These are phyloP conservation scores for Dermochelys coriacea DNA, from an alignment of 2,797 vertebrate species.

Conservation along the genomic window DNA sequence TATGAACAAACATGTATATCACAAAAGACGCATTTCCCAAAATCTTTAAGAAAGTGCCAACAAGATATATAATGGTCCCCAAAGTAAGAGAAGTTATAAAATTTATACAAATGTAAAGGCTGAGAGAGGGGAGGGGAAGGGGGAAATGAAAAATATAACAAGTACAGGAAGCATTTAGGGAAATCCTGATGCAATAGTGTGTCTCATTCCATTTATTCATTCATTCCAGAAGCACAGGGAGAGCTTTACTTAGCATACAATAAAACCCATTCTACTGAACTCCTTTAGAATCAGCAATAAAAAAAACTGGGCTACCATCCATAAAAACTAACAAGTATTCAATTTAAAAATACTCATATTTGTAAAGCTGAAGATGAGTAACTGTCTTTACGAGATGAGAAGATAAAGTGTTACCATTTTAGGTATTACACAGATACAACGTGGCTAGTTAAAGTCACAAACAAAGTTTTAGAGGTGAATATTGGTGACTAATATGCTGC, in stretches of 20 bases:
- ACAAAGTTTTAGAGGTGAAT: background rate
- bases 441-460: background rate
- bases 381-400: background rate
- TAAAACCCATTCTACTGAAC: background rate
- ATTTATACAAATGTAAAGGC: background rate
- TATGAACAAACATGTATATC: background rate
- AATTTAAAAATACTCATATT: background rate
- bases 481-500: rapidly evolving
- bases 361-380: background rate
- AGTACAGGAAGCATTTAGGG: background rate
- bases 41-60: background rate
- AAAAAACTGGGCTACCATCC: background rate
- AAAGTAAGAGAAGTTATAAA: background rate
- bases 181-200: background rate
- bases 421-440: background rate
- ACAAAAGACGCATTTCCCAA: background rate
- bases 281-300: background rate
- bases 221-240: background rate
- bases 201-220: background rate
- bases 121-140: background rate
- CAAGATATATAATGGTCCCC: background rate
- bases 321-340: background rate
- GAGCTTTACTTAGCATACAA: rapidly evolving
- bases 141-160: background rate
- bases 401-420: slow-evolving; percentile 3